A percentile compares a stretch with the other conserved stretches of the same genome.
Conservation (phyloP, 2,888 invertebrate species). For the Perizoma affinitatum region DNA sequence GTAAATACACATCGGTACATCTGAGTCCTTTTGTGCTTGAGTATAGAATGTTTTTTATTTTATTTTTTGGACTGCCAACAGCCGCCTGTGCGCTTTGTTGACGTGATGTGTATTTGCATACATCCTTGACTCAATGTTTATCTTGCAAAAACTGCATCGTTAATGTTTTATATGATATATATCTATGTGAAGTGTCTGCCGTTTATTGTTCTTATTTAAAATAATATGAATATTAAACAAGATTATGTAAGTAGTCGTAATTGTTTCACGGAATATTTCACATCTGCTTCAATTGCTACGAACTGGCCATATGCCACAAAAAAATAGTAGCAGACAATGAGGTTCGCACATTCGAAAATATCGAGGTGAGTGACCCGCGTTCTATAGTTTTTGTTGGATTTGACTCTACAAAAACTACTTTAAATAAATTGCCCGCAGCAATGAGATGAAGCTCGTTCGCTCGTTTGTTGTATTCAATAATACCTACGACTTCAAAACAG, state of each 20-base stretch:
- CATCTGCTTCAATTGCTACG: slow-evolving; percentile 61
- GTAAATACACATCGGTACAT: no score
- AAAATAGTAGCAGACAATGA: slow-evolving; percentile 75
- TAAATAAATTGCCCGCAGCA: slow-evolving; percentile 64
- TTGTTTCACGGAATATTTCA: slow-evolving; percentile 40
- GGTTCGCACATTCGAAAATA: slow-evolving; percentile 77
- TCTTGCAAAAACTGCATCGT: slow-evolving; percentile 63
- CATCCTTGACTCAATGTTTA: slow-evolving; percentile 65
- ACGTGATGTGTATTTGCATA: slow-evolving; percentile 71
- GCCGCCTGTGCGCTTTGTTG: slow-evolving; percentile 61
- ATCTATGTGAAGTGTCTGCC: neutral
- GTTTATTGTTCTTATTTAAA: slow-evolving; percentile 5
- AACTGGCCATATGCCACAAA: slow-evolving; percentile 75
- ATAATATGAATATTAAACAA: no score
- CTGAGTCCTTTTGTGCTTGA: slow-evolving; percentile 55
- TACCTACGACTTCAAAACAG: slow-evolving; percentile 25
- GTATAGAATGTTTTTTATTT: slow-evolving; percentile 49
- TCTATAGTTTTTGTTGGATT: slow-evolving; percentile 73
- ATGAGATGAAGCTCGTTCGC: slow-evolving; percentile 56
- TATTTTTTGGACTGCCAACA: slow-evolving; percentile 55
- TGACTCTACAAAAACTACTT: slow-evolving; percentile 65
- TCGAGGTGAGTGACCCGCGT: slow-evolving; percentile 73
- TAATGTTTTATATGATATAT: slow-evolving; percentile 23
- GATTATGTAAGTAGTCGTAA: no score
- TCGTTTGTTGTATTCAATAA: slow-evolving; percentile 44